Conservation (phyloP, 2,797 vertebrate species). For the Rhinella marina region DNA sequence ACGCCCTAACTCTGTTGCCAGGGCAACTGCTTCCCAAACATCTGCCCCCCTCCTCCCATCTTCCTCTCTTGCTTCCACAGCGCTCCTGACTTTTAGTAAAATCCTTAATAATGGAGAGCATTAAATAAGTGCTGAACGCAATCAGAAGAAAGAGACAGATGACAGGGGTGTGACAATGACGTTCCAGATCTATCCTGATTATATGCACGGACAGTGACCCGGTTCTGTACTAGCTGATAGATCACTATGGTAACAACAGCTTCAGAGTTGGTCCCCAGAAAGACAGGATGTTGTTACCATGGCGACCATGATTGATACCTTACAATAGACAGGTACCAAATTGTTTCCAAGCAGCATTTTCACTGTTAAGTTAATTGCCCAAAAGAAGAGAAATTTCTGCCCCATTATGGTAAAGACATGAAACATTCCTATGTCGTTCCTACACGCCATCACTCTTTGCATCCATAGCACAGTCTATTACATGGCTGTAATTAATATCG, state of each 20-base stretch:
- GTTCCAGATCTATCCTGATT: constrained; percentile 27
- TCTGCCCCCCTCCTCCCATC: constrained; percentile 66
- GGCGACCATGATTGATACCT: constrained; percentile 71
- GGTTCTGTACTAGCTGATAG: constrained; percentile 67
- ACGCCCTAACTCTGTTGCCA: constrained; percentile 83
- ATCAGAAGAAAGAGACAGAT: constrained; percentile 60
- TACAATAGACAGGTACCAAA: constrained; percentile 74
- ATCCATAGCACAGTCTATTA: background rate
- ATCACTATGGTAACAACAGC: constrained; percentile 77
- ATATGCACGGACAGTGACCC: constrained; percentile 41
- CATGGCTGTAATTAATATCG: background rate
- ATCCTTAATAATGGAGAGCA: constrained; percentile 63
- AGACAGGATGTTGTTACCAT: constrained; percentile 76
- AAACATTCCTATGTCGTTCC: background rate
- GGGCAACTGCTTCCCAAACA: constrained; percentile 81
- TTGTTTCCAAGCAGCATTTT: constrained; percentile 68
- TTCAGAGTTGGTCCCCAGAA: constrained; percentile 73
- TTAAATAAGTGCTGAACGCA: constrained; percentile 60
- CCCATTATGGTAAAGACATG: background rate
- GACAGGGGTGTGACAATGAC: constrained; percentile 17
- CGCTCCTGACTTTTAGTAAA: constrained; percentile 53
- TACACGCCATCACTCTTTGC: background rate
- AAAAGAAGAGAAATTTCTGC: constrained; percentile 26
- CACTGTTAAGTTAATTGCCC: constrained; percentile 51
- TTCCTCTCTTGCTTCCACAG: constrained; percentile 41